Conservation (phyloP, 1,140 invertebrate species). For the Aleiodes sp. region DNA sequence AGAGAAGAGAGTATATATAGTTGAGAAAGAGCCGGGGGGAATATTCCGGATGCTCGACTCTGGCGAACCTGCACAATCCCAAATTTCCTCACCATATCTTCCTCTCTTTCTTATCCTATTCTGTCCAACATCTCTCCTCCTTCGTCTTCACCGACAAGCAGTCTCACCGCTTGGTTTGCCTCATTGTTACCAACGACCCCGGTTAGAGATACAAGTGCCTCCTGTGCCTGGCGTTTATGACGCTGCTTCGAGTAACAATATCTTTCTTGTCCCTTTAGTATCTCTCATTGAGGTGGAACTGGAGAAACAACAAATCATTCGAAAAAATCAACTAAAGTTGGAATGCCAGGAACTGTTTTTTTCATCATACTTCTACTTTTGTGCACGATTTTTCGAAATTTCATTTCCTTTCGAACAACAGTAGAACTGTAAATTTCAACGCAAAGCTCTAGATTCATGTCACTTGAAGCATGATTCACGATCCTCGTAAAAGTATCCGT, state of each 20-base stretch:
- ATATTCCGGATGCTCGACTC: conserved; percentile 18
- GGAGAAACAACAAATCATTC: too few relatives aligned
- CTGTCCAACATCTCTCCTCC: too few relatives aligned
- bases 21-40: background rate
- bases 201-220: conserved; percentile 43
- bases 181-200: conserved; percentile 57
- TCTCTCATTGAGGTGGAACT: too few relatives aligned
- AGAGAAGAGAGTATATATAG: background rate
- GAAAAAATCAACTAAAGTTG: too few relatives aligned
- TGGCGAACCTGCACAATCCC: conserved; percentile 7
- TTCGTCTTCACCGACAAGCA: conserved; percentile 8
- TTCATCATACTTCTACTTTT: too few relatives aligned
- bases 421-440: too few relatives aligned
- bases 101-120: background rate
- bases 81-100: background rate
- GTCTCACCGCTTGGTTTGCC: conserved; percentile 46
- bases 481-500: too few relatives aligned
- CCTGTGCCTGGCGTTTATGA: conserved; percentile 61
- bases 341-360: too few relatives aligned
- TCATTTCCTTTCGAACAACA: too few relatives aligned
- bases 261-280: conserved; percentile 45
- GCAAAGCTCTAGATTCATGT: too few relatives aligned
- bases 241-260: conserved; percentile 57
- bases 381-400: too few relatives aligned
- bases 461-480: too few relatives aligned